These are phyloP conservation scores for Melipona bicolor DNA, from an alignment of 2,888 invertebrate genomes.

Conservation along the genomic window DNA sequence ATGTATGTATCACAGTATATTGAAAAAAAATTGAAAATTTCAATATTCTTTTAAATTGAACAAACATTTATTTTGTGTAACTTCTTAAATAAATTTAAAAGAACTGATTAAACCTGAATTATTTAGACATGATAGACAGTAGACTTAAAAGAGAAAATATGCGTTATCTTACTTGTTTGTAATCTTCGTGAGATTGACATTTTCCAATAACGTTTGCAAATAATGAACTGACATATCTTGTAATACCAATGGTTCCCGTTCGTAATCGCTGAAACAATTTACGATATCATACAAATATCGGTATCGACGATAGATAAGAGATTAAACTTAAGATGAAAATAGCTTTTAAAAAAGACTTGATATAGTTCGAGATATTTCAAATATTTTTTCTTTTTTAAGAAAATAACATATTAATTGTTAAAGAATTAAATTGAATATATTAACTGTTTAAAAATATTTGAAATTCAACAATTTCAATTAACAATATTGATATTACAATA, in stretches of 20 bases:
- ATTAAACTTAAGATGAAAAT: conserved; percentile 41
- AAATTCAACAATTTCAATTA: background rate
- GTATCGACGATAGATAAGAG: conserved; percentile 23
- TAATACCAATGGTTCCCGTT: conserved; percentile 87
- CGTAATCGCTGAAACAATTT: conserved; percentile 83
- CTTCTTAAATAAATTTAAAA: background rate
- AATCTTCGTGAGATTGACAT: conserved; percentile 86
- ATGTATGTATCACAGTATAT: too few species aligned
- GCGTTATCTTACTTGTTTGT: conserved; percentile 85
- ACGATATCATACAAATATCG: conserved; percentile 39
- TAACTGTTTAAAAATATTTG: too few species aligned
- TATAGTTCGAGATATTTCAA: conserved; percentile 6
- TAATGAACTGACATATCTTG: conserved; percentile 86
- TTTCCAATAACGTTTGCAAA: conserved; percentile 87
- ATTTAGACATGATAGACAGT: conserved; percentile 81
- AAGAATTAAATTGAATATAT: too few species aligned
- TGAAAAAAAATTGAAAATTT: background rate
- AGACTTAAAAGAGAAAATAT: conserved; percentile 85
- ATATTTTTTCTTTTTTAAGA: background rate
- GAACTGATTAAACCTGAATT: background rate
- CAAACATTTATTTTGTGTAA: background rate
- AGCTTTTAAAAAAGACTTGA: conserved; percentile 10
- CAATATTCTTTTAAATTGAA: background rate
- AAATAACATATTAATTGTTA: background rate
- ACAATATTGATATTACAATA: background rate